Conservation (phyloP, 2,797 vertebrate genomes). For the Sebastolobus altivelis region DNA sequence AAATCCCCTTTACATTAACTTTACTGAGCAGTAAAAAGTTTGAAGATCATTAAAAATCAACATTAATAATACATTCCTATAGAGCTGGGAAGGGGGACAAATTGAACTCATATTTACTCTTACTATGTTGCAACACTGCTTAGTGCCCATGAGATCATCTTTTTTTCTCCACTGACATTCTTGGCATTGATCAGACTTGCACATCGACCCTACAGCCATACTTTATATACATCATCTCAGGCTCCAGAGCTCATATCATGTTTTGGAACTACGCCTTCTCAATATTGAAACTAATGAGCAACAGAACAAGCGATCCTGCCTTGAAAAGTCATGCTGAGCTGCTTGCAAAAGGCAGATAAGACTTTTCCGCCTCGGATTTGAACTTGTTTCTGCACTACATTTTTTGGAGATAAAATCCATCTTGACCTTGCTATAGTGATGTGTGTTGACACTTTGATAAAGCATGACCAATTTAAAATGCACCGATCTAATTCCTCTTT, state of each 20-base stretch:
- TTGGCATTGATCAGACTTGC: slow-evolving; percentile 2
- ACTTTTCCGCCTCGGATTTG: not conserved
- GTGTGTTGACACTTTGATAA: not conserved
- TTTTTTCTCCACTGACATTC: slow-evolving; percentile 6
- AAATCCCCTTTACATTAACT: not conserved
- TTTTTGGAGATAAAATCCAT: not conserved
- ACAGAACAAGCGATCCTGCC: not conserved
- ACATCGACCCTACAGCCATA: not conserved
- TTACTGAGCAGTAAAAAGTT: slow-evolving; percentile 11
- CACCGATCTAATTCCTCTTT: not conserved
- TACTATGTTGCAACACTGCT: not conserved
- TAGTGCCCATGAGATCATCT: not conserved
- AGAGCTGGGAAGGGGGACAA: not conserved
- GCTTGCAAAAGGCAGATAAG: not conserved
- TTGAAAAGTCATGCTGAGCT: not conserved
- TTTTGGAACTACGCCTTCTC: not conserved
- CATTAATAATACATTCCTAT: not conserved
- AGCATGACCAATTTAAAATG: not conserved
- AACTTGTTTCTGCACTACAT: not conserved
- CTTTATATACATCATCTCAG: slow-evolving; percentile 9
- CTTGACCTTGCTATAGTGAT: not conserved
- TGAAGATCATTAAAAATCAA: not conserved
- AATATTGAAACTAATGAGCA: slow-evolving; percentile 9
- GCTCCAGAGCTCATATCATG: not conserved
- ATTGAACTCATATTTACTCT: not conserved